phyloP scores from a whole-genome alignment of 1,140 invertebrate genomes.

The Apis florea region DNA sequence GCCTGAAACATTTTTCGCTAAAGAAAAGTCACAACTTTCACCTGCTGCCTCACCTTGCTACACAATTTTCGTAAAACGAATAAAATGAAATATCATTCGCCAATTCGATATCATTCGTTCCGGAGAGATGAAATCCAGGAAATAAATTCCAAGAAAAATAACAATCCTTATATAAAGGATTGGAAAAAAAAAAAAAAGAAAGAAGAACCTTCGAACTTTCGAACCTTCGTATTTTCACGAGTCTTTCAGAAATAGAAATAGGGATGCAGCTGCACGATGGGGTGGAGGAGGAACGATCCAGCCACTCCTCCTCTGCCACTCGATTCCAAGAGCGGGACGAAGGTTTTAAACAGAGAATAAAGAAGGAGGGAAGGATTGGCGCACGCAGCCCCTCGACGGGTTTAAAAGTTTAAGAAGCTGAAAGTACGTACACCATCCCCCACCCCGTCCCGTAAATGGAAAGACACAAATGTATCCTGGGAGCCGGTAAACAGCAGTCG shows the following conservation, averaged over 20 bases:
- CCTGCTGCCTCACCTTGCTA: too few relatives aligned
- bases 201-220: not conserved
- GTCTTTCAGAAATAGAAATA: not conserved
- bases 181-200: too few relatives aligned
- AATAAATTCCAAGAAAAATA: too few relatives aligned
- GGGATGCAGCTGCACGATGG: not conserved
- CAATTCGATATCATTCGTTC: too few relatives aligned
- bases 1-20: too few relatives aligned
- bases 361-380: constrained; percentile 12
- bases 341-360: constrained; percentile 20
- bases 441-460: constrained; percentile 64
- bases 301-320: too few relatives aligned
- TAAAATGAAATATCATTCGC: too few relatives aligned
- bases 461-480: constrained; percentile 74
- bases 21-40: too few relatives aligned
- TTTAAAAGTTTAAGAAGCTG: constrained; percentile 65
- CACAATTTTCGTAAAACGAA: too few relatives aligned
- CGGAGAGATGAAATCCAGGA: too few relatives aligned
- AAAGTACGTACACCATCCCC: constrained; percentile 25
- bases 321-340: not conserved
- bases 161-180: too few relatives aligned
- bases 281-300: not conserved
- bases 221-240: constrained; percentile 9
- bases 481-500: constrained; percentile 70
- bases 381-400: constrained; percentile 53